Evolutionary conservation across 2,113 vertebrate species (phyloP).

Genomic region (Melanotaenia duboulayi): DNA sequence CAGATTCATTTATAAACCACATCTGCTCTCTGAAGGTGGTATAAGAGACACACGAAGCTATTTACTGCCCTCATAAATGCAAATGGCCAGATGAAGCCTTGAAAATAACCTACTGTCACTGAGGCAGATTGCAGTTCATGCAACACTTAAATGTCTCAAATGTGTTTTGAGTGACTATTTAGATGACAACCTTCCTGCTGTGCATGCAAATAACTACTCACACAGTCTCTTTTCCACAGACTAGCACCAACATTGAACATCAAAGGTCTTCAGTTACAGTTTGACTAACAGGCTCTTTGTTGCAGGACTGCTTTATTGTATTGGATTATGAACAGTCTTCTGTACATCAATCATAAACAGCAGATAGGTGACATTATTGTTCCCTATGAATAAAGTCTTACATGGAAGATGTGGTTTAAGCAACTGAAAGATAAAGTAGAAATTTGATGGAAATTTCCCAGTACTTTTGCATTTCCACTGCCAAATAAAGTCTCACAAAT

Average conservation of each 20-base stretch:
- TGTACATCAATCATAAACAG: neutral
- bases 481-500: neutral
- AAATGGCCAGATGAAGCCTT: conserved; percentile 4
- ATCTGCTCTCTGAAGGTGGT: neutral
- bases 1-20: neutral
- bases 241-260: conserved; percentile 4
- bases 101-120: neutral
- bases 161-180: conserved; percentile 8
- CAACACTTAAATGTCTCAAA: neutral
- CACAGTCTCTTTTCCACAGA: neutral
- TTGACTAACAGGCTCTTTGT: conserved; percentile 2
- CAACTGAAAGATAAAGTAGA: too few relatives aligned
- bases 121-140: conserved; percentile 8
- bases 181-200: conserved; percentile 6
- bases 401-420: neutral
- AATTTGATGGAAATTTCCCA: neutral
- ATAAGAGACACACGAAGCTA: neutral
- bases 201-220: conserved; percentile 12
- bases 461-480: neutral
- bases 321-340: neutral
- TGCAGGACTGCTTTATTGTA: neutral
- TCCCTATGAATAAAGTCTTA: neutral
- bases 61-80: conserved; percentile 9
- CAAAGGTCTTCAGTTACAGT: conserved; percentile 2
- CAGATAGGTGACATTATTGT: neutral